These are phyloP conservation scores for Tretioscincus oriximinensis DNA, from an alignment of 2,113 vertebrate species.

Conservation along the genomic window DNA sequence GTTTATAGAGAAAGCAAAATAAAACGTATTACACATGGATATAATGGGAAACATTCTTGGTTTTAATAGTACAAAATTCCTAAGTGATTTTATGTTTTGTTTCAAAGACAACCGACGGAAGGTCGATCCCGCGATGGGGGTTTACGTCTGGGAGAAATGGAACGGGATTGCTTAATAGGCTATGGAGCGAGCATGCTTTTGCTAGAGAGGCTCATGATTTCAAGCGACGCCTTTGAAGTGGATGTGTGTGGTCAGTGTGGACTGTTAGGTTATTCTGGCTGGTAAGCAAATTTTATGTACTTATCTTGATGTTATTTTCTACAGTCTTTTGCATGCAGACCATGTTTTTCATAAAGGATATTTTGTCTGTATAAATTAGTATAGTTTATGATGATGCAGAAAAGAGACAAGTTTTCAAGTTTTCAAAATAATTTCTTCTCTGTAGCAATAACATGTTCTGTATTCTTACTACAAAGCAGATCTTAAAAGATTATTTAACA, in stretches of 20 bases:
- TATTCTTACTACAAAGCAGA: background rate
- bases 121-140: conserved; percentile 96
- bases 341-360: background rate
- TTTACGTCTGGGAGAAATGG: conserved; percentile 97
- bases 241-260: conserved; percentile 97
- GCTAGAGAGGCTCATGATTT: conserved; percentile 97
- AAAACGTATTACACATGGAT: background rate
- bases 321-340: background rate
- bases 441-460: background rate
- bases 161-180: conserved; percentile 96
- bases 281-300: conserved; percentile 74
- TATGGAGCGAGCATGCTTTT: conserved; percentile 98
- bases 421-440: background rate
- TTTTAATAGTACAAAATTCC: background rate
- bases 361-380: background rate
- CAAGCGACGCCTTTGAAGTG: conserved; percentile 97
- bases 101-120: conserved; percentile 92
- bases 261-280: conserved; percentile 94
- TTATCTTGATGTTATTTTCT: background rate
- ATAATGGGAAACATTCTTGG: background rate
- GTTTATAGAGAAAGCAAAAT: background rate
- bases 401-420: background rate
- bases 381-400: background rate
- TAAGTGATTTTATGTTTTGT: conserved; percentile 25
- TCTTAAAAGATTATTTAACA: conserved; percentile 12